Evolutionary conservation across 2,797 vertebrate genomes (phyloP), one percentile per base, ranked within the genome.

Genomic region (Enteromius radiatus): DNA sequence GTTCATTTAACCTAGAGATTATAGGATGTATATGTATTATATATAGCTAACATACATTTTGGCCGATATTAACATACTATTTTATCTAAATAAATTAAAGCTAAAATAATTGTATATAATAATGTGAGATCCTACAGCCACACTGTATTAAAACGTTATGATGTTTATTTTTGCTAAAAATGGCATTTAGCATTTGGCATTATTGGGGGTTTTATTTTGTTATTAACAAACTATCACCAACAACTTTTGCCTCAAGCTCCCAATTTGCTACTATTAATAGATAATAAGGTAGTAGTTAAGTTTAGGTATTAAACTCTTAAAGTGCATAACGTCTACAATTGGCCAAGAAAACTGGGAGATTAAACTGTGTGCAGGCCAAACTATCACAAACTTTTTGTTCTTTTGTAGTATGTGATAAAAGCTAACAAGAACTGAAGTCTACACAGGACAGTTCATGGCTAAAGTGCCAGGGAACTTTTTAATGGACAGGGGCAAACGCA

Each of bases 381-480:
- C 14, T 5, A 75, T 26, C 49, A 23, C 71, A 5, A 26, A 38
- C 21, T 23, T 73, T 45, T 56, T 38, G 33, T 23, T 74, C 33
- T 75, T 23, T 23, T 9, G 1, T 41, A 59, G 31, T 5, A 23
- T 26, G 6, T 0, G 33, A 38, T 23, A 41, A 59, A 59, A 59
- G n/a, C 73, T 59, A 74, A 74, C 19, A 36, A 54, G 21, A 74
- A 74, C 31, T 59, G 54, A 23, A 36, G n/a, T 74, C 64, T 59
- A 28, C 12, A 49, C 59, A 65, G 61, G 26, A 41, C 59, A 76
- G 23, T 56, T 75, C 31, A 54, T 43, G 61, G 43, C 59, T 49
- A 33, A 81, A 65, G n/a, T 82, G 64, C 15, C 81, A 68, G 14
- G 12, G 26, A 76, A 82, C 49, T 43, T 82, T 49, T 54, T 69